Conservation (phyloP, 1,140 invertebrate species). For the Himalopsyche phryganea region DNA sequence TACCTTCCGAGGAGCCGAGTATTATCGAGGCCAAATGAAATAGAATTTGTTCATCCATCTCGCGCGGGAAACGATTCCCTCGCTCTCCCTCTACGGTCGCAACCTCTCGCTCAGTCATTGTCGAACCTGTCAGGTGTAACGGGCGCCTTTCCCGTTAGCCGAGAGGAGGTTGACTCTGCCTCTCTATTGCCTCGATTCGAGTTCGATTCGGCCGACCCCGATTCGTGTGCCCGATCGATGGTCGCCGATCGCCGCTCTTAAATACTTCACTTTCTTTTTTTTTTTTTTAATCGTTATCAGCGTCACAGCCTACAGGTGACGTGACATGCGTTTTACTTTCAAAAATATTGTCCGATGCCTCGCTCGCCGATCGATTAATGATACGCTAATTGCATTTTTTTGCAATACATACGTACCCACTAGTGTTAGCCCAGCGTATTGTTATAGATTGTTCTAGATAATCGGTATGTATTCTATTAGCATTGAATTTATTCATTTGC, state of each 20-base stretch:
- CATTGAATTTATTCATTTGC: no score
- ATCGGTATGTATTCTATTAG: no score
- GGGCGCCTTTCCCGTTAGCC: conserved; percentile 25
- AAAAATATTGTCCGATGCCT: no score
- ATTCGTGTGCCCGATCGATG: conserved; percentile 9
- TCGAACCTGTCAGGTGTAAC: conserved; percentile 13
- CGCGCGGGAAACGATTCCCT: conserved; percentile 2
- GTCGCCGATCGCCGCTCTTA: conserved; percentile 5
- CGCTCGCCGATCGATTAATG: no score
- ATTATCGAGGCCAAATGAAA: conserved; percentile 25
- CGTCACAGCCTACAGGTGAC: no score
- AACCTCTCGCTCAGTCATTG: background rate
- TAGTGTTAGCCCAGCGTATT: no score
- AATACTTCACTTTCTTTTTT: conserved; percentile 19
- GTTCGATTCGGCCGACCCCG: conserved; percentile 7
- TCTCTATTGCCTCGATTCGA: background rate
- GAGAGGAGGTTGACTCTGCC: conserved; percentile 35
- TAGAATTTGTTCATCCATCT: conserved; percentile 17
- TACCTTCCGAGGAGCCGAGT: conserved; percentile 5
- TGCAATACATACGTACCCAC: no score
- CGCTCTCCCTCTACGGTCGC: background rate
- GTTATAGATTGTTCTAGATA: no score
- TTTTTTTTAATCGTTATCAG: no score
- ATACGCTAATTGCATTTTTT: no score
- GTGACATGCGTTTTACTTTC: no score